Conservation (phyloP, 1,140 invertebrate species). For the Gonatopus flavifemur region DNA sequence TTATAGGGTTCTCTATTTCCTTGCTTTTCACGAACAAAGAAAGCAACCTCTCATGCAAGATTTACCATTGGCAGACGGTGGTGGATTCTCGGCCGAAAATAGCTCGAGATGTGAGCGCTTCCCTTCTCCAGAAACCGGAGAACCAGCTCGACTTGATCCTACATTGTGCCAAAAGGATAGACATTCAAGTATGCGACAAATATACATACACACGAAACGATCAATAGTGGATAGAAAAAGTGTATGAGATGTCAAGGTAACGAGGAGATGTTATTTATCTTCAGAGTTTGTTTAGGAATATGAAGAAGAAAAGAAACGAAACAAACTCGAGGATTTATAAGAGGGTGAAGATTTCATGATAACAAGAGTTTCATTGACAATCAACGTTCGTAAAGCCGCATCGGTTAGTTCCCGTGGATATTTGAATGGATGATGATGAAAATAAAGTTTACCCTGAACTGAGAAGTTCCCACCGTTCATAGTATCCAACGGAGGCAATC, state of each 20-base stretch:
- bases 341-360: too few relatives aligned
- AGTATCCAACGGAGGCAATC: slow-evolving; percentile 44
- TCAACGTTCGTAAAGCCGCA: too few relatives aligned
- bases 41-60: slow-evolving; percentile 49
- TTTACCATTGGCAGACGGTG: slow-evolving; percentile 76
- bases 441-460: slow-evolving; percentile 50
- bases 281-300: slow-evolving; percentile 1
- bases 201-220: slow-evolving; percentile 44
- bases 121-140: slow-evolving; percentile 58
- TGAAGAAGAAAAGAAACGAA: too few relatives aligned
- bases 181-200: slow-evolving; percentile 54
- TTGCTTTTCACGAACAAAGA: too few relatives aligned
- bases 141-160: slow-evolving; percentile 72
- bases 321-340: too few relatives aligned
- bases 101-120: slow-evolving; percentile 72
- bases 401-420: too few relatives aligned
- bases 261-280: slow-evolving; percentile 4
- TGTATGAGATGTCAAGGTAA: too few relatives aligned
- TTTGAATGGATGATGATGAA: slow-evolving; percentile 33
- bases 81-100: slow-evolving; percentile 66
- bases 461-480: slow-evolving; percentile 62
- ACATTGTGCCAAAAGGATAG: slow-evolving; percentile 54
- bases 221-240: slow-evolving; percentile 20
- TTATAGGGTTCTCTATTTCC: too few relatives aligned
- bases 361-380: too few relatives aligned